Conservation (phyloP, 92 coral and sea anemone genomes). For the Umimayanthus chanpuru region DNA sequence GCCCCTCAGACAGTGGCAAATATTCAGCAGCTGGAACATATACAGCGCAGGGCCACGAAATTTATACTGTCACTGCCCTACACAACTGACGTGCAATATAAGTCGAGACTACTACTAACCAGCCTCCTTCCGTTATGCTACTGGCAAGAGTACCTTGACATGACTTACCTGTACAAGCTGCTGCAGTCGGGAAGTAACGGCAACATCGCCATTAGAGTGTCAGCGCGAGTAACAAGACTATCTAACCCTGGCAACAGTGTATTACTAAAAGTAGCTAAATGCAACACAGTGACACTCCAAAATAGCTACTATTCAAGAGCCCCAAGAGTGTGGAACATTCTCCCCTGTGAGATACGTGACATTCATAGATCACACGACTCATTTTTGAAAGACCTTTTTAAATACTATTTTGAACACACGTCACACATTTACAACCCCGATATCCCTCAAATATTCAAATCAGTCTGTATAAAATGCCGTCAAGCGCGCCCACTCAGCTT, state of each 20-base stretch:
- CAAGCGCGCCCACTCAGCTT: too few species aligned
- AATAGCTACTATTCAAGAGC: conserved; percentile 52
- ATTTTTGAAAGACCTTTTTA: neutral
- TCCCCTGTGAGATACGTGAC: neutral
- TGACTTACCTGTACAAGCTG: too few species aligned
- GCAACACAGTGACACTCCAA: conserved; percentile 26
- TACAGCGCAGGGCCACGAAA: conserved; percentile 3
- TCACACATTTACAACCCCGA: too few species aligned
- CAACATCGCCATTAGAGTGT: too few species aligned
- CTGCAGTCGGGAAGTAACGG: too few species aligned
- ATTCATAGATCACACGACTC: too few species aligned
- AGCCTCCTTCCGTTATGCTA: conserved; percentile 10
- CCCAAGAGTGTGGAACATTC: conserved; percentile 43
- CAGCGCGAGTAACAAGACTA: neutral
- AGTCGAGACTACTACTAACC: neutral
- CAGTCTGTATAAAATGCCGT: too few species aligned
- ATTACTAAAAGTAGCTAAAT: too few species aligned
- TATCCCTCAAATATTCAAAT: too few species aligned
- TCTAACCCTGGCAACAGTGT: neutral
- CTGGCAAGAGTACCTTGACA: too few species aligned
- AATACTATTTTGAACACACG: too few species aligned
- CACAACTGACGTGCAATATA: neutral
- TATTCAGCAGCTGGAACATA: neutral
- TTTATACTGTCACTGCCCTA: conserved; percentile 5
- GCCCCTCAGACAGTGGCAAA: conserved; percentile 13